Conservation (phyloP, 2,888 invertebrate genomes). For the Drosophila meridionalis region DNA sequence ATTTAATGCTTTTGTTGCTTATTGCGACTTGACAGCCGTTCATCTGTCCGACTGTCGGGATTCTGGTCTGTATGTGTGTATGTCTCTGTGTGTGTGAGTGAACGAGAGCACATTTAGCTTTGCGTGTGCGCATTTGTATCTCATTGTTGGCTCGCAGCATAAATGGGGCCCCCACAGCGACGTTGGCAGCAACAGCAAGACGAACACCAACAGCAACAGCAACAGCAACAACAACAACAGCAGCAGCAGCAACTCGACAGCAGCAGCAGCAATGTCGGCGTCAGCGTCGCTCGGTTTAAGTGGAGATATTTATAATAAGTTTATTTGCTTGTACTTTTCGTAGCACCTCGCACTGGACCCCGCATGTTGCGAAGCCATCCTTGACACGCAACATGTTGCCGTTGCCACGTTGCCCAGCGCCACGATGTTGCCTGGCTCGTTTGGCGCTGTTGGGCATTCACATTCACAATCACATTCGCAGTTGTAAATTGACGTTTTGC, state of each 20-base stretch:
- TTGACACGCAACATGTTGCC: slow-evolving; percentile 74
- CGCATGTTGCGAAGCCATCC: slow-evolving; percentile 61
- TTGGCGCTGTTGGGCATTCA: slow-evolving; percentile 73
- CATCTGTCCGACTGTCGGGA: slow-evolving; percentile 37
- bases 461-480: slow-evolving; percentile 81
- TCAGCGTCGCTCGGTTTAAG: slow-evolving; percentile 66
- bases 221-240: slow-evolving; percentile 15
- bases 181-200: slow-evolving; percentile 38
- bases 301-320: slow-evolving; percentile 81
- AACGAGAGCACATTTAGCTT: slow-evolving; percentile 72
- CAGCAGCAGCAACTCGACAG: slow-evolving; percentile 12
- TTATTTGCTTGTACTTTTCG: slow-evolving; percentile 76
- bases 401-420: slow-evolving; percentile 67
- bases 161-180: slow-evolving; percentile 73
- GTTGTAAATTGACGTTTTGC: slow-evolving; percentile 82
- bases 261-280: slow-evolving; percentile 25
- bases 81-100: slow-evolving; percentile 32
- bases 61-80: slow-evolving; percentile 5
- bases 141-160: slow-evolving; percentile 61
- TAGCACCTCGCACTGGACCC: slow-evolving; percentile 40
- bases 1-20: slow-evolving; percentile 80
- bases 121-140: slow-evolving; percentile 80
- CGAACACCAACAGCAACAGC: slow-evolving; percentile 31
- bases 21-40: slow-evolving; percentile 68
- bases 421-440: slow-evolving; percentile 72